Percentiles rank a stretch among this genome's conserved stretches.
phyloP scores from a whole-genome alignment of 2,888 invertebrate genomes.

The Gari tellinella region DNA sequence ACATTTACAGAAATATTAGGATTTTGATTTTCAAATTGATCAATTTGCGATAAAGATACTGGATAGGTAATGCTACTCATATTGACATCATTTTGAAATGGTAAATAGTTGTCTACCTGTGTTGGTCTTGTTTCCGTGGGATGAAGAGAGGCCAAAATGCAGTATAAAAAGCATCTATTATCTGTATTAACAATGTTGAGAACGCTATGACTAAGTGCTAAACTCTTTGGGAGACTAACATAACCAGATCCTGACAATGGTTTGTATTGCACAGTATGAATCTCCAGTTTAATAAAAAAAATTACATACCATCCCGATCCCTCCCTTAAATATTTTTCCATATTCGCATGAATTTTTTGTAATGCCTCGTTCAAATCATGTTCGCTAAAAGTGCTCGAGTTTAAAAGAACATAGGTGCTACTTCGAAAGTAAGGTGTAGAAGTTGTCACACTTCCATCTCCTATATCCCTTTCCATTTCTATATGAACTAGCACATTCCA shows the following conservation, averaged over 20 bases:
- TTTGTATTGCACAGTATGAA: slow-evolving; percentile 26
- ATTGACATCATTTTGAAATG: slow-evolving; percentile 5
- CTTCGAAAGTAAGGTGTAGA: slow-evolving; percentile 31
- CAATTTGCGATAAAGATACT: slow-evolving; percentile 5
- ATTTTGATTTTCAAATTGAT: slow-evolving; percentile 23
- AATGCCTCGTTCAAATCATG: slow-evolving; percentile 38
- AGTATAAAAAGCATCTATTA: slow-evolving; percentile 21
- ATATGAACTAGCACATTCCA: slow-evolving; percentile 50
- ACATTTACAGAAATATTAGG: slow-evolving; percentile 17
- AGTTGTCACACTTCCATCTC: slow-evolving; percentile 11
- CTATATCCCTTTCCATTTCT: slow-evolving; percentile 44
- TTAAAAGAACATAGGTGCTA: slow-evolving; percentile 14
- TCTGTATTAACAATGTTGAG: slow-evolving; percentile 21
- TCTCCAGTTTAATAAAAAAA: slow-evolving; percentile 36
- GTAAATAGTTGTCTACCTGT: not conserved
- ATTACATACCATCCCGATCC: slow-evolving; percentile 44
- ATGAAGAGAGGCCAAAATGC: slow-evolving; percentile 13
- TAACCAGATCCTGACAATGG: slow-evolving; percentile 12
- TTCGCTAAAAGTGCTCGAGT: slow-evolving; percentile 12
- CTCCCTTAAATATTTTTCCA: slow-evolving; percentile 43
- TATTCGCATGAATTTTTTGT: slow-evolving; percentile 39
- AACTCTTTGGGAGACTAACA: slow-evolving; percentile 7
- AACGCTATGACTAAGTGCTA: not conserved
- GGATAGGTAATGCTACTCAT: slow-evolving; percentile 7
- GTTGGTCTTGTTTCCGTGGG: not conserved